Percentiles rank a stretch among this genome's conserved stretches.
These are phyloP conservation scores for Plecotus auritus DNA, from an alignment of 2,113 vertebrate genomes.

Conservation along the genomic window DNA sequence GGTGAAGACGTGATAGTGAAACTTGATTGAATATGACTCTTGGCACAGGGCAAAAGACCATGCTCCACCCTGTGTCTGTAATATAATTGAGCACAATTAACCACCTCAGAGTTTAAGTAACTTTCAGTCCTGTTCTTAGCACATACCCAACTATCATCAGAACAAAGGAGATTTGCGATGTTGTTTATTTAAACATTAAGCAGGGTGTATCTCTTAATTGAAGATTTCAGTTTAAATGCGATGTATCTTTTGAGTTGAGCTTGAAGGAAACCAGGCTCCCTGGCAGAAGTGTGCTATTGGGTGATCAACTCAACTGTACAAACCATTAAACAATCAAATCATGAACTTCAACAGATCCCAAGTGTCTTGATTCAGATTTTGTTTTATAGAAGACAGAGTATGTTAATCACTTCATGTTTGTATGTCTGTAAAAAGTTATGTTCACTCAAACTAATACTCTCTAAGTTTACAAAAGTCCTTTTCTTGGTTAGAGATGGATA, in stretches of 20 bases:
- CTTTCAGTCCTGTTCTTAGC: slow-evolving; percentile 46
- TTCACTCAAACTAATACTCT: background rate
- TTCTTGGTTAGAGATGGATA: background rate
- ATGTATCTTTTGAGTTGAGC: background rate
- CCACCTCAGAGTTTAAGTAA: background rate
- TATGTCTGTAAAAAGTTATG: background rate
- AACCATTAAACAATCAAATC: slow-evolving; percentile 7
- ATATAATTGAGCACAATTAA: slow-evolving; percentile 52
- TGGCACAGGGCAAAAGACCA: slow-evolving; percentile 47
- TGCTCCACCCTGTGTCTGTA: background rate
- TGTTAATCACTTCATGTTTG: background rate
- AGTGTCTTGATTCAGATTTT: background rate
- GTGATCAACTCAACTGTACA: background rate
- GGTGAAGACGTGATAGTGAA: slow-evolving; percentile 30
- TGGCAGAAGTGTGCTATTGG: background rate
- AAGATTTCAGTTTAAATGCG: background rate
- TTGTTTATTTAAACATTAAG: slow-evolving; percentile 31
- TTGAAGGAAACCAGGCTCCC: slow-evolving; percentile 26
- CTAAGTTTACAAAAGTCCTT: background rate
- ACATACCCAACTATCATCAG: slow-evolving; percentile 47
- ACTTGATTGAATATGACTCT: slow-evolving; percentile 42
- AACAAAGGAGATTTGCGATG: slow-evolving; percentile 53
- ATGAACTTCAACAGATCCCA: background rate
- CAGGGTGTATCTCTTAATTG: background rate
- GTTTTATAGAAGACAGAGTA: background rate